phyloP scores from a whole-genome alignment of 2,797 vertebrate genomes.

The Pachyuromys duprasi region DNA sequence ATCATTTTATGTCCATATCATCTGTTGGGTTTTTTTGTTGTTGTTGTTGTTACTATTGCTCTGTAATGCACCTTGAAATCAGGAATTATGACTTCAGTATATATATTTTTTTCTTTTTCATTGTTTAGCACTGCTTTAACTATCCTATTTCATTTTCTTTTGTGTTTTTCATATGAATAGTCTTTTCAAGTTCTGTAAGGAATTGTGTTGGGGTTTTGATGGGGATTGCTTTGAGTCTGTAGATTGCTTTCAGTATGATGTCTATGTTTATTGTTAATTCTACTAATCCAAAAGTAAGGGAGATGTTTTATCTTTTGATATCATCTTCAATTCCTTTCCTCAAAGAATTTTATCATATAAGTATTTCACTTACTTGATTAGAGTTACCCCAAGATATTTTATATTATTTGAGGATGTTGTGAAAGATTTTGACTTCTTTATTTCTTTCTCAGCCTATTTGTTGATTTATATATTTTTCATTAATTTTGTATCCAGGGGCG shows the following conservation, averaged over 20 bases:
- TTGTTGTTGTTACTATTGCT: not conserved
- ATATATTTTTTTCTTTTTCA: not conserved
- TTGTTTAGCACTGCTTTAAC: not conserved
- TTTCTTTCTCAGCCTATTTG: not conserved
- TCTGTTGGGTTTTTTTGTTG: not conserved
- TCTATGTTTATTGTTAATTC: too few species aligned
- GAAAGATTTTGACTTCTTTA: not conserved
- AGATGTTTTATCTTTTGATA: not conserved
- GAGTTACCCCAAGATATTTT: not conserved
- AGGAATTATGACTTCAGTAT: not conserved
- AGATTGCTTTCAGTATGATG: not conserved
- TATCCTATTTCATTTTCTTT: not conserved
- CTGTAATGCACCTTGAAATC: not conserved
- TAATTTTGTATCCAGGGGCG: not conserved
- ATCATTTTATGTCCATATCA: not conserved
- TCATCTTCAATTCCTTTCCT: not conserved
- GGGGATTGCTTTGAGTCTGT: not conserved
- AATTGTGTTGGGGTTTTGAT: not conserved
- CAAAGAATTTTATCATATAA: not conserved
- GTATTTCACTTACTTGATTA: not conserved
- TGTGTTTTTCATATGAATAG: not conserved
- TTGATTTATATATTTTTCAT: not conserved
- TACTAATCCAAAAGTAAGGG: too few species aligned
- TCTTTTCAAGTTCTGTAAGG: not conserved
- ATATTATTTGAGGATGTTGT: not conserved